Base-by-base conservation (phyloP, 1,140 invertebrate species). In the Andrena cerasifolii region DNA sequence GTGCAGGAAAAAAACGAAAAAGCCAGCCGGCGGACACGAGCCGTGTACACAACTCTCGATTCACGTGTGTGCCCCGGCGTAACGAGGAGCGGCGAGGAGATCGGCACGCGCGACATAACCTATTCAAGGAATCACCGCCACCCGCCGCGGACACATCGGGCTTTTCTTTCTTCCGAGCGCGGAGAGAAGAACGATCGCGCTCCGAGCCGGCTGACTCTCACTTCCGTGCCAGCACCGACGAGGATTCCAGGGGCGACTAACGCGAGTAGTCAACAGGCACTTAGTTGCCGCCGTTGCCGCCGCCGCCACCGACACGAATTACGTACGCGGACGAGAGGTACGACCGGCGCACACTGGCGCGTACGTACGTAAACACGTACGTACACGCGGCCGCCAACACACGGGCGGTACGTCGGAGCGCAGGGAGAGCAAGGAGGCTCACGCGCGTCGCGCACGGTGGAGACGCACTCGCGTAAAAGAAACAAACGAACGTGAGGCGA, bases 51-150 rank as follows among this genome's bases (percentile, higher is more conserved):
- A 28, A 33, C 21, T 47, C 14, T 6, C 31, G 67, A 68, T 71
- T 71, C 75, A 70, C 56, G 56, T 47, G 75, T 70, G 51, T 21
- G 67, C 54, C 3, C 33, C 53, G 6, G 7, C 21, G 28, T 36
- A 66, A 31, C 51, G 40, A 56, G 51, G 45, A 28, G 7, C 24
- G 62, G 51, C 7, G 58, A 26, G 40, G 16, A 75, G 73, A 67
- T 67, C 33, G 73, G 73, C 62, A 67, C 36, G 66, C 75, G 67
- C 54, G 56, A 77, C 75, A 77, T 71, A 71, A 71, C 75, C 67
- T 77, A 77, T 77, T 71, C 56, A 58, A 76, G 63, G 68, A 58
- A 76, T 77, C 31, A 28, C 45, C 24, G 33, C 14, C 24, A 36
- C n/a, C 18, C 36, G 36, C 36, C 36, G 10, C 36, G 3, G 4